Base-by-base conservation (phyloP, 1,140 invertebrate species). In the Venturia canescens region DNA sequence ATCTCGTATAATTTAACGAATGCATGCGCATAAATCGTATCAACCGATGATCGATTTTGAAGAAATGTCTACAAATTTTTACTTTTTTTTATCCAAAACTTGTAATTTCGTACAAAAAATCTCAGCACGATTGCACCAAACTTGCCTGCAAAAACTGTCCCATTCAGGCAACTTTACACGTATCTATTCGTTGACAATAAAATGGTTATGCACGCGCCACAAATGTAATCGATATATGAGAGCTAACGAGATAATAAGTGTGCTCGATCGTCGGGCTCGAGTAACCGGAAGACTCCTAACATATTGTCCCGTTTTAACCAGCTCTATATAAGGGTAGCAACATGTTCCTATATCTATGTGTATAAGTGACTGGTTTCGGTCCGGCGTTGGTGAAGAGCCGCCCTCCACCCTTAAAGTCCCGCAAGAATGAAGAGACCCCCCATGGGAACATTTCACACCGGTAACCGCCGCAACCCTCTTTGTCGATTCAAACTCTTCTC, bases 371-470 rank as follows among this genome's bases (percentile, higher is more conserved):
- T 81, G 78, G 83, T 83, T 80, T 48, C 80, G 77, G 77, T 48
- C 48, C 78, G 63, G 53, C 75, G 50, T n/a, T 69, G 66, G 66
- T 69, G 66, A 16, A 69, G 29, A 7, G 15, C 3, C 60, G 60
- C 60, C 5, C 60, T n/a, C 63, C 60, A n/a, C 53, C 31, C 75
- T 23, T n/a, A 13, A 66, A 77, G 60, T 60, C 29, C 26, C 80
- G 16, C 66, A 31, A 27, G 50, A 53, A 15, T 29, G 27, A 69
- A 31, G 34, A 80, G 88, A 88, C 90, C 91, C 91, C 91, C 90
- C 90, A 91, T 92, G 91, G 90, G 91, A 92, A 92, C 86, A 92
- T 92, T 92, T 91, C 90, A 91, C 91, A 91, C 91, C 91, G 90
- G 91, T 91, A 92, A 92, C 91, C 91, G 88, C 89, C 87, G 86